Percentiles rank a stretch among this genome's conserved stretches.
phyloP scores from a whole-genome alignment of 2,888 invertebrate species.

The Oegoconia quadripuncta region DNA sequence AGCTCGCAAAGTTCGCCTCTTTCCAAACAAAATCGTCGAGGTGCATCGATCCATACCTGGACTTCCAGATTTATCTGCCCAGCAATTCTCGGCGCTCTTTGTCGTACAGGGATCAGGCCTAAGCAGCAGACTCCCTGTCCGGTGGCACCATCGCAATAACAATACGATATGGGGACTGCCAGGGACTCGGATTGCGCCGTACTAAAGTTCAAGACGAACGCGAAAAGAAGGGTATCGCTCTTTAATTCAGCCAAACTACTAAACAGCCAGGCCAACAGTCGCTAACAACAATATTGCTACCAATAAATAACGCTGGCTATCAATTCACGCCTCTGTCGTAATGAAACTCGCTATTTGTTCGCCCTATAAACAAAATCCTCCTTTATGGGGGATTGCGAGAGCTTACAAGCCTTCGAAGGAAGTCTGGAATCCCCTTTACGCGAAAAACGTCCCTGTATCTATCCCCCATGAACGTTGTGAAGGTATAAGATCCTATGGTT shows the following conservation, averaged over 20 bases:
- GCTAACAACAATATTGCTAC: constrained; percentile 48
- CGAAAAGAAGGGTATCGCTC: not conserved
- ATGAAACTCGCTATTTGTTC: constrained; percentile 70
- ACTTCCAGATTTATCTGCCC: too few relatives aligned
- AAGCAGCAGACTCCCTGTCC: too few relatives aligned
- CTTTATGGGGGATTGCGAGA: constrained; percentile 64
- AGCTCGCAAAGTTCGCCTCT: too few relatives aligned
- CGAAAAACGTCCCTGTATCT: constrained; percentile 39
- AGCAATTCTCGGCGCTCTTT: too few relatives aligned
- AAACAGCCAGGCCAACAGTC: constrained; percentile 2
- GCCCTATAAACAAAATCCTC: constrained; percentile 72
- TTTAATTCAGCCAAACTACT: not conserved
- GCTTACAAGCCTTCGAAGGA: constrained; percentile 59
- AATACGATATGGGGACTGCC: too few relatives aligned
- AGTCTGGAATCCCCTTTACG: constrained; percentile 47
- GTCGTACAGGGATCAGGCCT: too few relatives aligned
- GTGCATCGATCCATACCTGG: too few relatives aligned
- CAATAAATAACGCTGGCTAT: constrained; percentile 64
- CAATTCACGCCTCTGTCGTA: constrained; percentile 55
- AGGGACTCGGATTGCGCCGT: too few relatives aligned
- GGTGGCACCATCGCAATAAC: too few relatives aligned
- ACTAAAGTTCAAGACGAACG: not conserved
- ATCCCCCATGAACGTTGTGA: constrained; percentile 23
- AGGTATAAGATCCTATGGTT: constrained; percentile 19
- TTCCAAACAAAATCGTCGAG: too few relatives aligned